Percentiles rank a stretch among this genome's conserved stretches.
Conservation (phyloP, 2,888 invertebrate species). For the Acholoe squamosa region DNA sequence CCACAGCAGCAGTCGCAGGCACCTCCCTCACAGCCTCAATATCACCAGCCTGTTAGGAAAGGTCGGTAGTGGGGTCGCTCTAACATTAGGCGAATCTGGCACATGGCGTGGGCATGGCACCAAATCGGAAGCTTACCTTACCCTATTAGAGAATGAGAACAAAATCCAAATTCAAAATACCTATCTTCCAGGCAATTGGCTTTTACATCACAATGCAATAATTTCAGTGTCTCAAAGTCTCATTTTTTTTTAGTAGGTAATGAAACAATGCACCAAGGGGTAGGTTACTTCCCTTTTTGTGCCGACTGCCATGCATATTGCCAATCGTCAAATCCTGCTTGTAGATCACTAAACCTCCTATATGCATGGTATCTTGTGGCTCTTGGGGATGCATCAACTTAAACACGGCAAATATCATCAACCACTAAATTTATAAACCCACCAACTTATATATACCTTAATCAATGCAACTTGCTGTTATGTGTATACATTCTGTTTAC, state of each 20-base stretch:
- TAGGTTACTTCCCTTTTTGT: neutral
- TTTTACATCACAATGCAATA: too few relatives aligned
- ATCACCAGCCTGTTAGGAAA: constrained; percentile 49
- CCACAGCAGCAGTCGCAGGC: constrained; percentile 17
- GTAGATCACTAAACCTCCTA: constrained; percentile 4
- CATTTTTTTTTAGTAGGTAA: too few relatives aligned
- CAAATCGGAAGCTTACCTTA: neutral
- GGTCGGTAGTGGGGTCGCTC: constrained; percentile 49
- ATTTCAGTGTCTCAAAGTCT: too few relatives aligned
- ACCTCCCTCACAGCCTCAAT: constrained; percentile 50
- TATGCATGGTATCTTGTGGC: constrained; percentile 4
- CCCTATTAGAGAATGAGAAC: neutral
- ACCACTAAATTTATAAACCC: neutral
- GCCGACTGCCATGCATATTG: neutral
- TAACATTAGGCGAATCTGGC: neutral
- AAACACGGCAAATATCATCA: neutral
- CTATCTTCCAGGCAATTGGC: too few relatives aligned
- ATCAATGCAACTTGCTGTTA: too few relatives aligned
- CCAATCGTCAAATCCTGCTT: constrained; percentile 17
- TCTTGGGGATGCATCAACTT: neutral
- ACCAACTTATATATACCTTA: neutral
- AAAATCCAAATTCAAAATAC: too few relatives aligned
- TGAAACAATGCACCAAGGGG: too few relatives aligned
- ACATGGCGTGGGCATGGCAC: neutral
- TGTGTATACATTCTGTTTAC: too few relatives aligned